These are phyloP conservation scores for Calypte anna DNA, from an alignment of 2,113 vertebrate species.

Conservation along the genomic window DNA sequence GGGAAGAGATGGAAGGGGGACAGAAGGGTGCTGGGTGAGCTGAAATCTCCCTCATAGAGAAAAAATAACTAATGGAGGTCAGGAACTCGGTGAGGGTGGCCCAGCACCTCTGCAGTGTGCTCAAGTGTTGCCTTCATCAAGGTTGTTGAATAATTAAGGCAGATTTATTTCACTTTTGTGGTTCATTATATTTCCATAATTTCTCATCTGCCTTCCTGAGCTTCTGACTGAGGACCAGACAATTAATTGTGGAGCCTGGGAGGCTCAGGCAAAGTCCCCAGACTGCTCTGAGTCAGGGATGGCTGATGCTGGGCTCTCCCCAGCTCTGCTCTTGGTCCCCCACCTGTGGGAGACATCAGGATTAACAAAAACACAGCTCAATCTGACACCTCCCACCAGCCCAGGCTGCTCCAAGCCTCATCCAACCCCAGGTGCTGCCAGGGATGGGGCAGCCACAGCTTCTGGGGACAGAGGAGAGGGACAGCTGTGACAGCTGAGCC, in stretches of 20 bases:
- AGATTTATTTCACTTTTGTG: background rate
- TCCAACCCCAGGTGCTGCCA: too few species aligned
- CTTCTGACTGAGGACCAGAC: background rate
- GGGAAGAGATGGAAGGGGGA: background rate
- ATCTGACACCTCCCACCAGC: too few species aligned
- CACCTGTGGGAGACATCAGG: rapidly evolving
- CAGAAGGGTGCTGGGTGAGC: background rate
- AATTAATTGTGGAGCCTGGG: rapidly evolving
- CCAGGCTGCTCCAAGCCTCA: too few species aligned
- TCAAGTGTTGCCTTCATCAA: background rate
- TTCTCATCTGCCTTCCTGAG: background rate
- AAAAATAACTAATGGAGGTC: rapidly evolving
- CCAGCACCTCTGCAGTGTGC: background rate
- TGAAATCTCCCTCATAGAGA: rapidly evolving
- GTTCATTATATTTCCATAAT: background rate
- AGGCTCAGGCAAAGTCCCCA: background rate
- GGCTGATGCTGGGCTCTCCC: background rate
- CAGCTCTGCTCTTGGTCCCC: rapidly evolving
- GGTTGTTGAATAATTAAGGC: background rate
- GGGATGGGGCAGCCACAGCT: too few species aligned
- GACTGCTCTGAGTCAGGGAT: rapidly evolving
- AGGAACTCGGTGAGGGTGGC: rapidly evolving
- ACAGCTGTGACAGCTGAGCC: background rate
- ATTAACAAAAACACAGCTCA: background rate
- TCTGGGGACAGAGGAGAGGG: background rate